phyloP scores from a whole-genome alignment of 2,888 invertebrate genomes.

The Malthinus seriepunctatus region DNA sequence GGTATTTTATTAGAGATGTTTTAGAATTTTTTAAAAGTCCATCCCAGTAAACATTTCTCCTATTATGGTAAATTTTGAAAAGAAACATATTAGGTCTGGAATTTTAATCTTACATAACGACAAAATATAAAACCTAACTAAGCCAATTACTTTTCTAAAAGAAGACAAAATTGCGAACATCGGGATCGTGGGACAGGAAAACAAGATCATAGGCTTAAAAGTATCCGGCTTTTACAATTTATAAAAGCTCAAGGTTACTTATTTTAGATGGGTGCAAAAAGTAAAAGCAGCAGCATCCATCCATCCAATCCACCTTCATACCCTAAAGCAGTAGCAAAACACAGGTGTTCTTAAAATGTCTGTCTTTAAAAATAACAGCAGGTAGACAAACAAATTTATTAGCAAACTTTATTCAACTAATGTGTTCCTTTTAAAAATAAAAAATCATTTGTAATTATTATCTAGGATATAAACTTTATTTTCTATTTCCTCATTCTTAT shows the following conservation, averaged over 20 bases:
- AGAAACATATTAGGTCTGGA: slow-evolving; percentile 2
- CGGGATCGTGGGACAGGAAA: slow-evolving; percentile 32
- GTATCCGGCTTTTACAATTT: slow-evolving; percentile 26
- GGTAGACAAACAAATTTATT: slow-evolving; percentile 25
- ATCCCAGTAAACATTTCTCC: too few species aligned
- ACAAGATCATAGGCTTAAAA: slow-evolving; percentile 29
- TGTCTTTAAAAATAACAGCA: slow-evolving; percentile 13
- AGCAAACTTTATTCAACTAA: neutral
- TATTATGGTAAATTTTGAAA: neutral
- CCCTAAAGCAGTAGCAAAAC: slow-evolving; percentile 28
- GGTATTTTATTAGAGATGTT: too few species aligned
- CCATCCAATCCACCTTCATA: slow-evolving; percentile 13
- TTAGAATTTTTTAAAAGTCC: too few species aligned
- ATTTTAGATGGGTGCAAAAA: slow-evolving; percentile 19
- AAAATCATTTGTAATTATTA: neutral
- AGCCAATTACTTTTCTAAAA: slow-evolving; percentile 19
- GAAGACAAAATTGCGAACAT: slow-evolving; percentile 20
- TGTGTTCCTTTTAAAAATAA: neutral
- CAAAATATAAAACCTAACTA: slow-evolving; percentile 12
- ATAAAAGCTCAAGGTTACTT: slow-evolving; percentile 20
- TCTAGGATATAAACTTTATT: neutral
- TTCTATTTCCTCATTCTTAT: neutral
- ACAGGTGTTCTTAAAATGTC: slow-evolving; percentile 27
- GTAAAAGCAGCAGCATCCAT: too few species aligned
- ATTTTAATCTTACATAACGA: slow-evolving; percentile 12